phyloP scores from a whole-genome alignment of 2,888 invertebrate genomes.

The Lordiphosa fenestrarum region DNA sequence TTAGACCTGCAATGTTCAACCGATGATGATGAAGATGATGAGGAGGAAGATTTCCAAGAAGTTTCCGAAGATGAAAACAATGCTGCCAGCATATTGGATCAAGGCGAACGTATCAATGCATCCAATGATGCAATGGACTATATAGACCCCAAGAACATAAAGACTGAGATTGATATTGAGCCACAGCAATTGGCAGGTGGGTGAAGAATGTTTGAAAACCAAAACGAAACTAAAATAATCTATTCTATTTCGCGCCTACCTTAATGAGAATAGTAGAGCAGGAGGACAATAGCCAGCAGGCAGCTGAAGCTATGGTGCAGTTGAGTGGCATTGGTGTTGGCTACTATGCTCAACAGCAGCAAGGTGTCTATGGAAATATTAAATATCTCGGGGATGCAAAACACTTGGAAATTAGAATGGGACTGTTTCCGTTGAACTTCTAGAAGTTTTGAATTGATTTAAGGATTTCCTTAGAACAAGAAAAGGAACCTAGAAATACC shows the following conservation, averaged over 20 bases:
- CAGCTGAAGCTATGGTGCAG: constrained; percentile 89
- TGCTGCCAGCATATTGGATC: constrained; percentile 80
- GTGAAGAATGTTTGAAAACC: constrained; percentile 12
- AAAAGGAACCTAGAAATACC: no score
- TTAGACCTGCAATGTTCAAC: constrained; percentile 87
- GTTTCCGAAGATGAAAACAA: constrained; percentile 82
- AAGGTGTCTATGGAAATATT: constrained; percentile 70
- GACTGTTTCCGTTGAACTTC: no score
- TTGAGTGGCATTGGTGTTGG: constrained; percentile 85
- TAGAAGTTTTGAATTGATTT: no score
- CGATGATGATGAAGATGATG: constrained; percentile 86
- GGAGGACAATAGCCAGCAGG: constrained; percentile 86
- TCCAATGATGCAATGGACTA: constrained; percentile 51
- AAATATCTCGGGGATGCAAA: no score
- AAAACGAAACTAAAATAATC: neutral
- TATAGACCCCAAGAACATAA: constrained; percentile 73
- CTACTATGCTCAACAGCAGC: constrained; percentile 82
- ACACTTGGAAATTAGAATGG: no score
- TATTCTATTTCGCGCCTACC: constrained; percentile 35
- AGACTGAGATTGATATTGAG: constrained; percentile 73
- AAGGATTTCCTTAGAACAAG: no score
- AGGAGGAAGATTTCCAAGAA: constrained; percentile 83
- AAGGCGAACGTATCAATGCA: constrained; percentile 76
- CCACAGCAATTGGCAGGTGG: constrained; percentile 70
- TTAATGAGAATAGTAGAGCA: constrained; percentile 72